A percentile compares a stretch with the other conserved stretches of the same genome.
Conservation (phyloP, 2,797 vertebrate genomes). For the Rousettus madagascariensis region DNA sequence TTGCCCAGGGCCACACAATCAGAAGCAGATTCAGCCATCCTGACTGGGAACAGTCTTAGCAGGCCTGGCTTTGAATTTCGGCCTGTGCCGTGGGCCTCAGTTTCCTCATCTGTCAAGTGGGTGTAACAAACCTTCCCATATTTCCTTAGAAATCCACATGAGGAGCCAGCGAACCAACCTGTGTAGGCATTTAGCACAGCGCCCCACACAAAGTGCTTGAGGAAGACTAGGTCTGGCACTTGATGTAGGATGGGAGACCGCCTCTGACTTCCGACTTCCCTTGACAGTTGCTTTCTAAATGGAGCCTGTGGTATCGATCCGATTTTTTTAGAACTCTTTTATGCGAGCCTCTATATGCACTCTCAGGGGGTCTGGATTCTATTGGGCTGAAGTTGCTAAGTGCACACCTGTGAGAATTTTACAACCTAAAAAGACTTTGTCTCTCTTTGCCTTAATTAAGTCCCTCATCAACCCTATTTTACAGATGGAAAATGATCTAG, state of each 20-base stretch:
- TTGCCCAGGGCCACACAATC: neutral
- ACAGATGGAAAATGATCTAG: neutral
- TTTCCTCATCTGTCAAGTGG: neutral
- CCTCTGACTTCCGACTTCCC: neutral
- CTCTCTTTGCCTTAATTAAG: neutral
- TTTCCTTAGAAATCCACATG: neutral
- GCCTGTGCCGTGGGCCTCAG: neutral
- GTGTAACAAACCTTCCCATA: neutral
- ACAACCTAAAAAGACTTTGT: neutral
- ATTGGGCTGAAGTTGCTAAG: neutral
- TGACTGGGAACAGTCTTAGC: neutral
- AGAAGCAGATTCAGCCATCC: neutral
- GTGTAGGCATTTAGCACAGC: fast-evolving
- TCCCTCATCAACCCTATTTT: neutral
- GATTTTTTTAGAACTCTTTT: neutral
- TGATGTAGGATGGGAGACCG: neutral
- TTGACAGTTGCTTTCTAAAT: neutral
- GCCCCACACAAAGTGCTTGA: neutral
- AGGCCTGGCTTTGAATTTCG: neutral
- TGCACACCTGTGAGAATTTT: neutral
- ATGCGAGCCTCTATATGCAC: neutral
- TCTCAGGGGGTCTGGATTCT: neutral
- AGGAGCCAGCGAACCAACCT: neutral
- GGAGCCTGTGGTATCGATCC: neutral
- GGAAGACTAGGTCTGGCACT: neutral